Conservation (phyloP, 2,797 vertebrate species). For the Catostomus latipinnis region DNA sequence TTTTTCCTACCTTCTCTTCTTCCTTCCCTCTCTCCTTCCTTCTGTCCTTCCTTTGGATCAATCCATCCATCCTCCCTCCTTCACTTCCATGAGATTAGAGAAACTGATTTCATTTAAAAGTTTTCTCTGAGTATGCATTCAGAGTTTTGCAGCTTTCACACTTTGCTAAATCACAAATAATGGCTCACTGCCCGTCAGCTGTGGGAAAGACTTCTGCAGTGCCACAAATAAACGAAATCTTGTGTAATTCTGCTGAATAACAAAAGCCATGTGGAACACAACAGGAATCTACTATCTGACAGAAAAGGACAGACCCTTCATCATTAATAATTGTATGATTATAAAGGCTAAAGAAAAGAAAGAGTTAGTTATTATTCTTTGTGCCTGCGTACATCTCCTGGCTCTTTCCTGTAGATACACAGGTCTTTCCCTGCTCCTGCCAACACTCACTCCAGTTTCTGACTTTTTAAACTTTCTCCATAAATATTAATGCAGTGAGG, state of each 20-base stretch:
- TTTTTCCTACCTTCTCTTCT: too few species aligned
- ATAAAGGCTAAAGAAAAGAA: slow-evolving; percentile 1
- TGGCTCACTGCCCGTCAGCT: too few species aligned
- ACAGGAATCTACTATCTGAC: background rate
- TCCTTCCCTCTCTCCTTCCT: too few species aligned
- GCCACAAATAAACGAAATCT: background rate
- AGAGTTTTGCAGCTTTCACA: background rate
- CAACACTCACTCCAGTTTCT: background rate
- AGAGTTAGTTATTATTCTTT: slow-evolving; percentile 17
- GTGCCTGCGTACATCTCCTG: background rate
- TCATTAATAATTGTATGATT: slow-evolving; percentile 3
- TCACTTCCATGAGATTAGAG: slow-evolving; percentile 5
- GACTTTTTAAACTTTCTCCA: background rate
- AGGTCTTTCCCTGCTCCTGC: background rate
- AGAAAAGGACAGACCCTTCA: slow-evolving; percentile 9
- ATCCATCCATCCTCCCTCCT: too few species aligned
- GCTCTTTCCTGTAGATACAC: background rate
- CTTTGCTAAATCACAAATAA: too few species aligned
- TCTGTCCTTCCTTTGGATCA: too few species aligned
- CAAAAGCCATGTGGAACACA: background rate
- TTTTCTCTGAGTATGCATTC: background rate
- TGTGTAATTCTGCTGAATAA: background rate
- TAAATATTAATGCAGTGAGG: background rate
- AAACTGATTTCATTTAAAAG: background rate
- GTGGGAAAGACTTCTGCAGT: background rate